Base-by-base conservation (phyloP, 2,888 invertebrate species). In the Agriotes lineatus region DNA sequence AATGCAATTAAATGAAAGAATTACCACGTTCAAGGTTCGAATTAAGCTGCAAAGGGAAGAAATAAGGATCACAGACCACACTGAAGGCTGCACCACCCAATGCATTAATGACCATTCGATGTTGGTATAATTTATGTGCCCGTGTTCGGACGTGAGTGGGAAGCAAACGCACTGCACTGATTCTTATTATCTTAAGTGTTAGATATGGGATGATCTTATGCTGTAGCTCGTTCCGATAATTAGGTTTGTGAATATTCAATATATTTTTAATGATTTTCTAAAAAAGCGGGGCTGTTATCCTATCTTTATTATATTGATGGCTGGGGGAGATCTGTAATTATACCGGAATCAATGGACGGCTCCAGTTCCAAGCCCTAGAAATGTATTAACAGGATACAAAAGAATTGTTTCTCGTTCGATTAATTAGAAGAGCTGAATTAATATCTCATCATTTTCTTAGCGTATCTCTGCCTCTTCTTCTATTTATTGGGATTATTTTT, bases 21-120 rank as follows among this genome's bases (percentile, higher is more conserved):
- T 71, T 71, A 71, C 71, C 73, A 71, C 67, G 67, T 67, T 73
- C 71, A 73, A 70, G 67, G 54, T 66, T 62, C 52, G 65, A 65
- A 67, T 69, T 71, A 71, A 71, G 67, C 73, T 71, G 71, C 73
- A 65, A 72, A 70, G 68, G 71, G 67, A 71, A 67, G 65, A 70
- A 70, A 70, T 63, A 67, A 72, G 71, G 71, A 71, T 67, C 72
- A 56, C 67, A 62, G 74, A 74, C 72, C 74, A 74, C 74, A 74
- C 73, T 69, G 74, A 69, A 74, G 62, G 67, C 68, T 73, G 76
- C 77, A 79, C 82, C 82, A 81, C 82, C 82, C 82, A 80, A 79
- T 75, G 77, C 81, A 81, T 83, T 83, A 83, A 83, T 83, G 83
- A 83, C 82, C 80, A 80, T 82, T 83, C 82, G 82, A 83, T 83